phyloP scores from a whole-genome alignment of 2,113 vertebrate genomes.

The Dascyllus trimaculatus region DNA sequence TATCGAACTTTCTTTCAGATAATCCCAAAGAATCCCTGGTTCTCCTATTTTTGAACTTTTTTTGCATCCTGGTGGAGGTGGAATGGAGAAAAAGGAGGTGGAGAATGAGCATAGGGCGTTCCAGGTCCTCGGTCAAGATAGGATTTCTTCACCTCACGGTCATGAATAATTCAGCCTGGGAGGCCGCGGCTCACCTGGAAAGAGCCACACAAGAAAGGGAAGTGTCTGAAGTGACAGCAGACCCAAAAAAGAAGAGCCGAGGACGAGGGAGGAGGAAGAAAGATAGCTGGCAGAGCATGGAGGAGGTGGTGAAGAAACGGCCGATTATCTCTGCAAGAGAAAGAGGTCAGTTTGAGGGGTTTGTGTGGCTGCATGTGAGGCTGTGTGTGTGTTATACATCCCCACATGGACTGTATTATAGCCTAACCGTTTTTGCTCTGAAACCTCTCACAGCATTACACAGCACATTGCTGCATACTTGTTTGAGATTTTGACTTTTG shows the following conservation, averaged over 20 bases:
- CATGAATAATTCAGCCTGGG: constrained; percentile 81
- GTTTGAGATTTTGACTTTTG: constrained; percentile 61
- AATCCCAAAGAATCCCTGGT: background rate
- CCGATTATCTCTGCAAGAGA: constrained; percentile 83
- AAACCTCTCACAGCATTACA: constrained; percentile 44
- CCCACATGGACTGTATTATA: constrained; percentile 67
- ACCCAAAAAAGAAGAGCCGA: constrained; percentile 27
- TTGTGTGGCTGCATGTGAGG: background rate
- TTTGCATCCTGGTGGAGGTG: background rate
- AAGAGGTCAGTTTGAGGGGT: constrained; percentile 78
- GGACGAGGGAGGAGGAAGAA: constrained; percentile 2
- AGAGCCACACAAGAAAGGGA: constrained; percentile 40
- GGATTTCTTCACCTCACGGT: constrained; percentile 73
- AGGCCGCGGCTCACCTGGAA: constrained; percentile 40
- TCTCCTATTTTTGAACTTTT: background rate
- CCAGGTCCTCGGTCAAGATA: constrained; percentile 62
- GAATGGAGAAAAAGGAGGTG: constrained; percentile 16
- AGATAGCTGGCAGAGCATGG: constrained; percentile 67
- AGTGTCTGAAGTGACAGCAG: constrained; percentile 47
- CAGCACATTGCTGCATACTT: constrained; percentile 45
- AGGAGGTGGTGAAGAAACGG: constrained; percentile 75
- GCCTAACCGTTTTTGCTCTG: constrained; percentile 35
- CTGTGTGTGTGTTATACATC: constrained; percentile 21
- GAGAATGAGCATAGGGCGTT: constrained; percentile 18
- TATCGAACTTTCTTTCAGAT: background rate